Evolutionary conservation across 2,113 vertebrate genomes (phyloP).

Genomic region (Aviceda subcristata): DNA sequence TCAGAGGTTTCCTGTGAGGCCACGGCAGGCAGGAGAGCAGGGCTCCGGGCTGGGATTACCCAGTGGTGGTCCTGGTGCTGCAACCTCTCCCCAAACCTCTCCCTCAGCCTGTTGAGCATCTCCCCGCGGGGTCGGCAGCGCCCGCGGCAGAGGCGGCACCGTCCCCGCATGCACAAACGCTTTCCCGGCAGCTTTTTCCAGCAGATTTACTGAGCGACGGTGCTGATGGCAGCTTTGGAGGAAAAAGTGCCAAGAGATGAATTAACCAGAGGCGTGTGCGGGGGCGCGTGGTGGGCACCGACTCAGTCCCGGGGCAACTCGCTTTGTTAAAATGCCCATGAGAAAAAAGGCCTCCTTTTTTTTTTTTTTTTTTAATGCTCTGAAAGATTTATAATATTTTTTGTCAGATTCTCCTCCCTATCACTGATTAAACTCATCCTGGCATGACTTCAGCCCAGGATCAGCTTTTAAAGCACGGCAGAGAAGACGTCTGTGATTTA

Average conservation of each 20-base stretch:
- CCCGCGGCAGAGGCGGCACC: background rate
- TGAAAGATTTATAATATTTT: background rate
- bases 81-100: background rate
- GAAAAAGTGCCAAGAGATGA: background rate
- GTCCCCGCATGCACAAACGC: background rate
- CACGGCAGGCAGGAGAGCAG: background rate
- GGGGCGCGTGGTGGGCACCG: rapidly evolving
- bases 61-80: background rate
- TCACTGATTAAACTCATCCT: background rate
- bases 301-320: background rate
- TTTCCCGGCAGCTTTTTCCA: background rate
- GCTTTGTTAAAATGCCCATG: background rate
- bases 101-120: background rate
- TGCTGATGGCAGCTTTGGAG: background rate
- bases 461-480: background rate
- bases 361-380: background rate
- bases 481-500: background rate
- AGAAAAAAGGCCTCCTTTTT: background rate
- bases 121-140: background rate
- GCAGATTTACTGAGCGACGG: background rate
- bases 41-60: background rate
- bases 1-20: background rate
- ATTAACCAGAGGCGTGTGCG: background rate
- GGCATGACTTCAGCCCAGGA: background rate
- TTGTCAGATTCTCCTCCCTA: background rate